A percentile compares a stretch with the other conserved stretches of the same genome.
phyloP scores from a whole-genome alignment of 2,113 vertebrate species.

The Syngnathus typhle region DNA sequence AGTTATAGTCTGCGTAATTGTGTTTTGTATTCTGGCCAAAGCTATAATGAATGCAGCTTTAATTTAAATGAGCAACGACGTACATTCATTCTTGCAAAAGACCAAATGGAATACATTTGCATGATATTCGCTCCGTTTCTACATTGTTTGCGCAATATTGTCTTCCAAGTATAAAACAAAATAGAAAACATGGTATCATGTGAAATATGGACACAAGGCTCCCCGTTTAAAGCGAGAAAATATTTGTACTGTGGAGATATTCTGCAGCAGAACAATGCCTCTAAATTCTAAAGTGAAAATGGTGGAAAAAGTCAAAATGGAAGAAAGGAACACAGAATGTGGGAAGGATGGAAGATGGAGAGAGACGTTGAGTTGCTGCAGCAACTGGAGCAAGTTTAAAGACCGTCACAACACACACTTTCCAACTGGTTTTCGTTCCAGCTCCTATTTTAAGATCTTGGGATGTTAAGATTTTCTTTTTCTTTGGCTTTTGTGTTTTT shows the following conservation, averaged over 20 bases:
- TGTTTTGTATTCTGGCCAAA: slow-evolving; percentile 24
- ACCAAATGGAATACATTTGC: not conserved
- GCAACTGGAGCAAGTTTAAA: slow-evolving; percentile 51
- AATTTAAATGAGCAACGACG: not conserved
- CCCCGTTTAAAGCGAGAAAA: slow-evolving; percentile 10
- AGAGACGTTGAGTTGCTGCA: slow-evolving; percentile 47
- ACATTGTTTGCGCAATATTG: not conserved
- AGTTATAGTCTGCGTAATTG: slow-evolving; percentile 25
- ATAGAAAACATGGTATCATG: not conserved
- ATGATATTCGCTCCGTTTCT: not conserved
- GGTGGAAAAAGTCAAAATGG: slow-evolving; percentile 28
- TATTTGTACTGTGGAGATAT: slow-evolving; percentile 24
- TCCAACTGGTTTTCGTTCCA: not conserved
- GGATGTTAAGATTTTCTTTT: too few species aligned
- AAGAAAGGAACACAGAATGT: slow-evolving; percentile 57
- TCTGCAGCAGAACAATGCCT: slow-evolving; percentile 21
- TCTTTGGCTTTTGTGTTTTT: too few species aligned
- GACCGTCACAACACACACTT: slow-evolving; percentile 38
- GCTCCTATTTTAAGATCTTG: too few species aligned
- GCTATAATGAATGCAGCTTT: slow-evolving; percentile 16
- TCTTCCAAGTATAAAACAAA: not conserved
- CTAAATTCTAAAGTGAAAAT: slow-evolving; percentile 36
- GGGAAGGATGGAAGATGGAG: slow-evolving; percentile 36
- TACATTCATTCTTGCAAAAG: not conserved
- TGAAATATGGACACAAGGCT: not conserved